Percentiles rank a stretch among this genome's conserved stretches.
Conservation (phyloP, 2,888 invertebrate genomes). For the Drosophila subsilvestris region DNA sequence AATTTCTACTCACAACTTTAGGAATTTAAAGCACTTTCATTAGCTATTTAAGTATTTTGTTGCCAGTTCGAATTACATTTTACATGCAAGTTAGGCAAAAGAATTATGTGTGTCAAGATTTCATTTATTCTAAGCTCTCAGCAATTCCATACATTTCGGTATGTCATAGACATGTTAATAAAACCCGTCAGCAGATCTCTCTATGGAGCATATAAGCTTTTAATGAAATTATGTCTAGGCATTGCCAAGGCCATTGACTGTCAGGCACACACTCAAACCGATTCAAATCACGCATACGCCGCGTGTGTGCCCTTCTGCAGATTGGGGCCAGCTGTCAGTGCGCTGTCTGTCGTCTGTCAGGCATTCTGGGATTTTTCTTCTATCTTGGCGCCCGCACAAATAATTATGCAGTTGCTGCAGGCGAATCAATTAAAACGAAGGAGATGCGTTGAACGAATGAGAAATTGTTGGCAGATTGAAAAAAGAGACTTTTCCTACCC, state of each 20-base stretch:
- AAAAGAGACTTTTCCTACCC: background rate
- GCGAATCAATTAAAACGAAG: constrained; percentile 63
- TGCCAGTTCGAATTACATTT: constrained; percentile 2
- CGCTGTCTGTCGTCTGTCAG: constrained; percentile 48
- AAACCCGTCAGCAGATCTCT: constrained; percentile 8
- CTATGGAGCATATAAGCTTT: constrained; percentile 44
- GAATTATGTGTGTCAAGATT: background rate
- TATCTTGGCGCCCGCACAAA: constrained; percentile 22
- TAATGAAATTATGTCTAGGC: constrained; percentile 57
- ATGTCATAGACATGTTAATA: constrained; percentile 30
- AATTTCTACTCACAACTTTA: constrained; percentile 20
- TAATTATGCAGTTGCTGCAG: constrained; percentile 57
- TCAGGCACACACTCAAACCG: constrained; percentile 11
- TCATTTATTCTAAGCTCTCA: constrained; percentile 6
- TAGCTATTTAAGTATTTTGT: constrained; percentile 18
- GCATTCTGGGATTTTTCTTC: constrained; percentile 22
- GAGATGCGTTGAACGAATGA: constrained; percentile 30
- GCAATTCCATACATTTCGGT: constrained; percentile 5
- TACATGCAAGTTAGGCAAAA: background rate
- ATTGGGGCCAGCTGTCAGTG: constrained; percentile 61
- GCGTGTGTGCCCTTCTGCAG: constrained; percentile 48
- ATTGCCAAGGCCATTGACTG: constrained; percentile 46
- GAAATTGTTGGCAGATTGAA: constrained; percentile 19
- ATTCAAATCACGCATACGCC: constrained; percentile 74
- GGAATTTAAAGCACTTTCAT: constrained; percentile 48